Conservation (phyloP, 2,888 invertebrate species). For the Lycocerus yunnanus region DNA sequence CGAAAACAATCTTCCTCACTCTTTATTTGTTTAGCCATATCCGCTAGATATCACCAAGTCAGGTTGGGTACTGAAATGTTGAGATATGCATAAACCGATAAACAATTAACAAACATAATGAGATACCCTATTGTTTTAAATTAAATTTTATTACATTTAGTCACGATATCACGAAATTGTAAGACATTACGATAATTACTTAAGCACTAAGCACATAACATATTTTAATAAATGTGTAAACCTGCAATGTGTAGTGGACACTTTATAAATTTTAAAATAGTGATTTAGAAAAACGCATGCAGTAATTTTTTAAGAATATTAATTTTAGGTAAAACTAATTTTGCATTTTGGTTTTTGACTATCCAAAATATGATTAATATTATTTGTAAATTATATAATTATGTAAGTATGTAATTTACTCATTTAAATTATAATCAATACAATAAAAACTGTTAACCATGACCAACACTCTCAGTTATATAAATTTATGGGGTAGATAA, state of each 20-base stretch:
- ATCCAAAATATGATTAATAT: too few species aligned
- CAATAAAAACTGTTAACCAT: too few species aligned
- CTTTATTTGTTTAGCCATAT: background rate
- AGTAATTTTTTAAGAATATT: too few species aligned
- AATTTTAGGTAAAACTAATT: too few species aligned
- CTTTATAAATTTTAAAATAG: background rate
- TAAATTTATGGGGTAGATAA: too few species aligned
- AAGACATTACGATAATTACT: background rate
- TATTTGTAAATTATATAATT: too few species aligned
- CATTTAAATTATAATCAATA: too few species aligned
- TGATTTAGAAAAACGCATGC: background rate
- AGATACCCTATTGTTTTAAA: background rate
- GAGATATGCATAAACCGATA: background rate
- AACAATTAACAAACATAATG: background rate
- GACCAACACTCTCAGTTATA: too few species aligned
- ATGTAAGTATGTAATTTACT: too few species aligned
- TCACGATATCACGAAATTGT: background rate
- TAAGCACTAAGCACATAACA: background rate
- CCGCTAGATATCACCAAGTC: too few species aligned
- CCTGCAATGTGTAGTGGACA: background rate
- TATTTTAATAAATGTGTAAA: background rate
- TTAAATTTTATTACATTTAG: background rate
- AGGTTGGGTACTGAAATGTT: background rate
- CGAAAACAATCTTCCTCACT: background rate
- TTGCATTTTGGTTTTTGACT: too few species aligned